phyloP scores from a whole-genome alignment of 1,140 invertebrate genomes.

The Drosophila pectinifera region DNA sequence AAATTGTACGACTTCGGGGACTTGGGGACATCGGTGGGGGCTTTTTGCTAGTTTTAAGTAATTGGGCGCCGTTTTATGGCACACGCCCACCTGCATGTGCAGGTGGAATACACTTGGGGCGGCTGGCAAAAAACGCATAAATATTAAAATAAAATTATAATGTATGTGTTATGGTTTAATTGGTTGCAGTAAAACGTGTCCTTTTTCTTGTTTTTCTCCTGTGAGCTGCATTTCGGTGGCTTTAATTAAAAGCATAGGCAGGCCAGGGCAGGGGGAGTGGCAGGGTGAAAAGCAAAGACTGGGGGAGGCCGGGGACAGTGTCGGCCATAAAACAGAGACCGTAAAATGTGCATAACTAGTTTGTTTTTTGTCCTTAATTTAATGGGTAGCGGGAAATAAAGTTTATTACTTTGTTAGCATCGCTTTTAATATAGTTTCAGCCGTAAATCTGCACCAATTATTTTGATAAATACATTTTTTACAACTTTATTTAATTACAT shows the following conservation, averaged over 20 bases:
- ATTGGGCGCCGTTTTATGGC: constrained; percentile 77
- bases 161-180: constrained; percentile 78
- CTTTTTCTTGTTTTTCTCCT: constrained; percentile 4
- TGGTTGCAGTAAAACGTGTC: constrained; percentile 73
- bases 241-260: constrained; percentile 68
- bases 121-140: constrained; percentile 70
- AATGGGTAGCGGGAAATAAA: constrained; percentile 25
- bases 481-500: constrained; percentile 1
- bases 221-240: constrained; percentile 50
- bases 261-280: constrained; percentile 6
- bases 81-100: constrained; percentile 22
- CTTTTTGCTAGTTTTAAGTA: constrained; percentile 81
- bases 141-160: constrained; percentile 83
- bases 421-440: neutral
- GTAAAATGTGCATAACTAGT: constrained; percentile 43
- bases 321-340: constrained; percentile 22
- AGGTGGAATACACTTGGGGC: constrained; percentile 32
- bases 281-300: constrained; percentile 31
- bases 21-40: constrained; percentile 46
- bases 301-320: constrained; percentile 23
- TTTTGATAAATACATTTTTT: neutral
- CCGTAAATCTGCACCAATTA: neutral
- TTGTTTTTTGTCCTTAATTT: constrained; percentile 17
- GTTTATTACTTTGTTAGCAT: constrained; percentile 17
- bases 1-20: constrained; percentile 57